Percentiles rank a stretch among this genome's conserved stretches.
phyloP scores from a whole-genome alignment of 92 coral and sea anemone genomes.

The Siderastrea siderea region DNA sequence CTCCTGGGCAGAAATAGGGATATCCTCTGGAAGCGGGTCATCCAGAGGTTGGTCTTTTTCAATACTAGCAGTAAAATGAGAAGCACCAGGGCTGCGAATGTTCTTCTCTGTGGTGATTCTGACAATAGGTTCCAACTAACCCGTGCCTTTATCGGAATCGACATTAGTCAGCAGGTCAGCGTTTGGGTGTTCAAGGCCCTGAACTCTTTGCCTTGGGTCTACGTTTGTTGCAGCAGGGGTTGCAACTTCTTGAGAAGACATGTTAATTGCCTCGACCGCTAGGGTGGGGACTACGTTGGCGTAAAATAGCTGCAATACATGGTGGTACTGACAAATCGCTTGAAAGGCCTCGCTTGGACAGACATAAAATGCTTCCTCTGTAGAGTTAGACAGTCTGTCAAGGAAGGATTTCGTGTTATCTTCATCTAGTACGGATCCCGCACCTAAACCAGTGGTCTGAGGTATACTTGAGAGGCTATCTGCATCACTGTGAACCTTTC shows the following conservation, averaged over 20 bases:
- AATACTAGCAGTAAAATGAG: background rate
- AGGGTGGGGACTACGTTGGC: slow-evolving; percentile 26
- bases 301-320: background rate
- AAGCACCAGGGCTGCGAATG: background rate
- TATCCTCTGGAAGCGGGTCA: background rate
- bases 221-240: background rate
- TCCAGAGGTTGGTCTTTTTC: background rate
- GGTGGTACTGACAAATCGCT: slow-evolving; percentile 52
- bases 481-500: slow-evolving; percentile 44
- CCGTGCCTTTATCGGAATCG: background rate
- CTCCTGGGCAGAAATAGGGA: too few relatives aligned
- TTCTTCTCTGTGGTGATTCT: background rate
- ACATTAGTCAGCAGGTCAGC: background rate
- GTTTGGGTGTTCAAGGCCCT: slow-evolving; percentile 1
- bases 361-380: background rate
- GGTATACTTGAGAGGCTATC: slow-evolving; percentile 68
- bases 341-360: slow-evolving; percentile 54
- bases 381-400: slow-evolving; percentile 24
- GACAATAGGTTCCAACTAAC: background rate
- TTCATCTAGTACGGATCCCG: background rate
- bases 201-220: background rate
- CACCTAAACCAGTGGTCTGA: background rate
- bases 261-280: slow-evolving; percentile 48
- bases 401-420: slow-evolving; percentile 45
- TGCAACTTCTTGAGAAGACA: slow-evolving; percentile 21